Conservation (phyloP, 2,113 vertebrate species). For the Caretta caretta region DNA sequence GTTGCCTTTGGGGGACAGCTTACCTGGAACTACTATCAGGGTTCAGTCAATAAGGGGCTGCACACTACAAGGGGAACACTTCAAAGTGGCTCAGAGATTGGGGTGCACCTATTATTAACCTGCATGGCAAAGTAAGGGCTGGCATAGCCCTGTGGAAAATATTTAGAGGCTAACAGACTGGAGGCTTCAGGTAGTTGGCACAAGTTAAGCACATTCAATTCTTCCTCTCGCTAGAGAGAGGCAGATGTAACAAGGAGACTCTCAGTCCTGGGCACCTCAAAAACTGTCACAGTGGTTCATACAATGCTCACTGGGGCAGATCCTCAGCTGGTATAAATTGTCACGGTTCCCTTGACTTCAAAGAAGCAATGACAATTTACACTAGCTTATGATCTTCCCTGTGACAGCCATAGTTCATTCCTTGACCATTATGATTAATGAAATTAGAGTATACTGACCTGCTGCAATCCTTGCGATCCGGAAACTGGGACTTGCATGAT, state of each 20-base stretch:
- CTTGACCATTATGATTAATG: not conserved
- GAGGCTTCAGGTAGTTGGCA: not conserved
- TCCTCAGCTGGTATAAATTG: not conserved
- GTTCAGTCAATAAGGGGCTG: not conserved
- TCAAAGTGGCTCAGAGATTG: not conserved
- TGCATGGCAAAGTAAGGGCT: not conserved
- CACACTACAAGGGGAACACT: not conserved
- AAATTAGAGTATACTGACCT: conserved; percentile 79
- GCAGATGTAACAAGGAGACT: not conserved
- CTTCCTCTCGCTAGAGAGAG: not conserved
- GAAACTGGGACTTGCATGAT: conserved; percentile 99
- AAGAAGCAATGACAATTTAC: not conserved
- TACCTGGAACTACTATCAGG: not conserved
- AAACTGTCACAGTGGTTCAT: not conserved
- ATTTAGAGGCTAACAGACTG: not conserved
- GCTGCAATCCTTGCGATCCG: conserved; percentile 94
- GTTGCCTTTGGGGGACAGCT: not conserved
- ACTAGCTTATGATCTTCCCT: not conserved
- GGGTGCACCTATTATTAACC: not conserved
- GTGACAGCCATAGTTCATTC: not conserved
- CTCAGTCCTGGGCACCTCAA: not conserved
- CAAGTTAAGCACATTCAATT: not conserved
- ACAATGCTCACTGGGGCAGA: not conserved
- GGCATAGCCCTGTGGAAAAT: no score
- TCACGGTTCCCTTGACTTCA: not conserved